Conservation (phyloP, 2,797 vertebrate genomes). For the Gouania willdenowi region DNA sequence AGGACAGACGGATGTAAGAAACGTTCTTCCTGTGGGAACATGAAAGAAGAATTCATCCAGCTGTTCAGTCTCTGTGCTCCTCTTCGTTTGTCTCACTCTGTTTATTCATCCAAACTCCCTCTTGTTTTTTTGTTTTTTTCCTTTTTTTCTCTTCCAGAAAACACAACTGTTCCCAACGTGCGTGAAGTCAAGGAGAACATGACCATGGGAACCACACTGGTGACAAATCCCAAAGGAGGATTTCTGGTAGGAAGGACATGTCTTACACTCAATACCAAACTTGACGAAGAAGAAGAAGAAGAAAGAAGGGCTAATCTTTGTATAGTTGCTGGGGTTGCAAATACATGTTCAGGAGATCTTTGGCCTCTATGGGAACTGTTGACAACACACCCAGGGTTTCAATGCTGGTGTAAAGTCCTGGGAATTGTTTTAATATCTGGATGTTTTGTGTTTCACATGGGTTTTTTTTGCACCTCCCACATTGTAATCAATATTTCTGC, state of each 20-base stretch:
- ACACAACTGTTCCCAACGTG: conserved; percentile 88
- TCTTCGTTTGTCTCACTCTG: conserved; percentile 50
- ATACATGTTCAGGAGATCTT: conserved; percentile 30
- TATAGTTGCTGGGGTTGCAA: conserved; percentile 8
- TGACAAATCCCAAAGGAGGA: conserved; percentile 90
- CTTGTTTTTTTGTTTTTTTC: conserved; percentile 42
- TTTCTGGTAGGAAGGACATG: conserved; percentile 86
- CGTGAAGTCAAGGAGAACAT: conserved; percentile 97
- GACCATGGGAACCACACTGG: conserved; percentile 95
- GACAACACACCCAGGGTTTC: conserved; percentile 9
- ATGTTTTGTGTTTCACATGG: no score
- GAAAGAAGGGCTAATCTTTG: not conserved
- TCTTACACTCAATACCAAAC: conserved; percentile 22
- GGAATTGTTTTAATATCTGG: no score
- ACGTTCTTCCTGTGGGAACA: conserved; percentile 60
- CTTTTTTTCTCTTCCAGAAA: no score
- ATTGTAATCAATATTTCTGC: no score
- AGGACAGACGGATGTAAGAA: conserved; percentile 1
- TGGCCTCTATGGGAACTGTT: conserved; percentile 22
- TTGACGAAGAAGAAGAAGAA: no score
- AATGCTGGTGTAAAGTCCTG: conserved; percentile 14
- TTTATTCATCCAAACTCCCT: conserved; percentile 49
- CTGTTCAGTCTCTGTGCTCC: conserved; percentile 42
- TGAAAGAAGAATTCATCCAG: conserved; percentile 57
- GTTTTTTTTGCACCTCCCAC: no score